Conservation (phyloP, 2,113 vertebrate genomes). For the Poicephalus meyeri region DNA sequence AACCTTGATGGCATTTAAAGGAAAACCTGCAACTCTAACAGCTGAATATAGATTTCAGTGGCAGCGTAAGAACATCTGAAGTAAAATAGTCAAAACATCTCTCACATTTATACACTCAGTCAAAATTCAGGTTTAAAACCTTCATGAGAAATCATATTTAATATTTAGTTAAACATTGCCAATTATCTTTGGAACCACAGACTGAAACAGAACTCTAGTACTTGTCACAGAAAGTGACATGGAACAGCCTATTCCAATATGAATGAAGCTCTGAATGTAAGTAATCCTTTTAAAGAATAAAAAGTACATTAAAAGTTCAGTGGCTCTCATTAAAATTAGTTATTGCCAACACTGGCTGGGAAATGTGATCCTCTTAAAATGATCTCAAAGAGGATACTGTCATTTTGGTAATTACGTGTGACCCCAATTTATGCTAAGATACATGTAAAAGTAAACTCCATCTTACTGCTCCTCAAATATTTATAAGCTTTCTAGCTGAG, state of each 20-base stretch:
- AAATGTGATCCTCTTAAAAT: neutral
- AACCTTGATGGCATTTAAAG: neutral
- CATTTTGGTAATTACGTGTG: neutral
- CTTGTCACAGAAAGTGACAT: neutral
- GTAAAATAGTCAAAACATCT: neutral
- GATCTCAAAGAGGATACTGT: neutral
- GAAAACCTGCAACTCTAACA: neutral
- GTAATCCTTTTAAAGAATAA: neutral
- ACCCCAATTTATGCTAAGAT: neutral
- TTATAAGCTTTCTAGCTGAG: slow-evolving; percentile 7
- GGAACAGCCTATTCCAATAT: neutral
- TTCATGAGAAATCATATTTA: neutral
- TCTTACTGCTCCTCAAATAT: slow-evolving; percentile 33
- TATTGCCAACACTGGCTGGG: neutral
- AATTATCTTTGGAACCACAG: neutral
- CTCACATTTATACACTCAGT: neutral
- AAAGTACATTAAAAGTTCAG: neutral
- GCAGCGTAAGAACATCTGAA: neutral
- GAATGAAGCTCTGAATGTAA: slow-evolving; percentile 2
- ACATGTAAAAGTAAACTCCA: neutral
- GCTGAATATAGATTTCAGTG: neutral
- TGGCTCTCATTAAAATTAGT: neutral
- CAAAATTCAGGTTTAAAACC: slow-evolving; percentile 11
- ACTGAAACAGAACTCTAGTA: neutral
- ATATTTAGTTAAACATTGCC: slow-evolving; percentile 24